Evolutionary conservation across 2,888 invertebrate genomes (phyloP).

Genomic region (Xestoiulus laeticollis): DNA sequence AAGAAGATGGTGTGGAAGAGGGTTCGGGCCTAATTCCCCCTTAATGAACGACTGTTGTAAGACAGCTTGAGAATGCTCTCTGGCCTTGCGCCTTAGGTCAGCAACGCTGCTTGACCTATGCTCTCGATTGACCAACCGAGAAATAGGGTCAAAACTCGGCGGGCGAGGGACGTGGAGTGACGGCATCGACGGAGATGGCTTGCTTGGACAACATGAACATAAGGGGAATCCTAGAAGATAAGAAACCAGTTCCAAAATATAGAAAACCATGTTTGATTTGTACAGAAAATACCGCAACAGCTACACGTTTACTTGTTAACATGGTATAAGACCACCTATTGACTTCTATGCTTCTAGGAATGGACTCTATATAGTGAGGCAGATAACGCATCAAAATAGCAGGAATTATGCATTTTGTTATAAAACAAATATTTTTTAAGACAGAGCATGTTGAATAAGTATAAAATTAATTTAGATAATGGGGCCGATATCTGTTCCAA

Average conservation of each 20-base stretch:
- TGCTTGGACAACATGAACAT: slow-evolving; percentile 78
- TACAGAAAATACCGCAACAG: neutral
- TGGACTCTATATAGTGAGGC: no score
- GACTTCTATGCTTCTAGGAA: no score
- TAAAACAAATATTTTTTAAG: no score
- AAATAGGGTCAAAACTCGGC: slow-evolving; percentile 49
- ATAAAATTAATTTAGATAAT: no score
- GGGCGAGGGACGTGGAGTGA: slow-evolving; percentile 54
- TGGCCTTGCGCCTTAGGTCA: slow-evolving; percentile 89
- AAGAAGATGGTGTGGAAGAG: slow-evolving; percentile 46
- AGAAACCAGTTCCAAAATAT: neutral
- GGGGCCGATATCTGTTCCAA: no score
- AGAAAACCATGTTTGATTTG: neutral
- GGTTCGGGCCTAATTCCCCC: slow-evolving; percentile 19
- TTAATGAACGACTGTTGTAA: slow-evolving; percentile 45
- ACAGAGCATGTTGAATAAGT: no score
- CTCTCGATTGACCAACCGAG: slow-evolving; percentile 65
- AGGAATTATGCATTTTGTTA: no score
- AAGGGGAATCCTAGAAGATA: slow-evolving; percentile 75
- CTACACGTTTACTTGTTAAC: neutral
- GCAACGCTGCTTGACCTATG: slow-evolving; percentile 88
- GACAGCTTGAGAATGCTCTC: slow-evolving; percentile 78
- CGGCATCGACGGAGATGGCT: slow-evolving; percentile 58
- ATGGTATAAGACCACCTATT: no score
- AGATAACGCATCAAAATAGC: no score